A percentile compares a stretch with the other conserved stretches of the same genome.
These are phyloP conservation scores for Pegoplata infirma DNA, from an alignment of 2,888 invertebrate species.

Conservation along the genomic window DNA sequence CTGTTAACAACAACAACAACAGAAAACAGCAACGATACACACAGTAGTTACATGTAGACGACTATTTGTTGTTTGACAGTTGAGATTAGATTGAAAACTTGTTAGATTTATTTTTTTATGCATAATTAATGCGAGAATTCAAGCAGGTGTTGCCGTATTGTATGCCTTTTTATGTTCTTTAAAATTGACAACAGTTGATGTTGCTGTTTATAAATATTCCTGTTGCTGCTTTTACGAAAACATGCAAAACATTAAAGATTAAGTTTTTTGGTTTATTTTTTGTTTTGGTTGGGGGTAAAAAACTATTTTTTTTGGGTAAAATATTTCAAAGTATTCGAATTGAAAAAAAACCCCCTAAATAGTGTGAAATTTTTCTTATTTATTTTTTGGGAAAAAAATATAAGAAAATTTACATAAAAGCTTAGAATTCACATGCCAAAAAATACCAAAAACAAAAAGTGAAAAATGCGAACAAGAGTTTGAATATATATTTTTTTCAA, in stretches of 20 bases:
- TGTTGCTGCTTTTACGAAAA: conserved; percentile 55
- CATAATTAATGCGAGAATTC: conserved; percentile 76
- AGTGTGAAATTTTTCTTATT: conserved; percentile 43
- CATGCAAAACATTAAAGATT: conserved; percentile 72
- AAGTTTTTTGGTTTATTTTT: conserved; percentile 64
- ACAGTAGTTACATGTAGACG: conserved; percentile 9
- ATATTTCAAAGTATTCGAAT: too few relatives aligned
- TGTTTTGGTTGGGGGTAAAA: conserved; percentile 17
- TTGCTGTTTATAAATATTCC: conserved; percentile 46
- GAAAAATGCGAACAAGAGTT: conserved; percentile 26
- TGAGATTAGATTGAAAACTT: conserved; percentile 69
- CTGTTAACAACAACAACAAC: conserved; percentile 22
- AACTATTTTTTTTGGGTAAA: conserved; percentile 45
- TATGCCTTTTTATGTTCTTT: conserved; percentile 22
- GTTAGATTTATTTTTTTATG: conserved; percentile 68
- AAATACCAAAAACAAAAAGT: neutral
- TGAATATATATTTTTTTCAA: conserved; percentile 18
- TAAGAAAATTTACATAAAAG: conserved; percentile 73
- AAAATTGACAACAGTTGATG: conserved; percentile 68
- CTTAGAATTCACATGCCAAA: conserved; percentile 66
- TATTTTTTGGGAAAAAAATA: conserved; percentile 24
- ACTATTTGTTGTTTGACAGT: conserved; percentile 52
- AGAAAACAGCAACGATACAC: neutral
- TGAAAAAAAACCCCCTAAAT: conserved; percentile 52
- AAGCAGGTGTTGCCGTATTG: conserved; percentile 74